Percentiles rank a stretch among this genome's conserved stretches.
phyloP scores from a whole-genome alignment of 2,888 invertebrate species.

The Piscicola geometra region DNA sequence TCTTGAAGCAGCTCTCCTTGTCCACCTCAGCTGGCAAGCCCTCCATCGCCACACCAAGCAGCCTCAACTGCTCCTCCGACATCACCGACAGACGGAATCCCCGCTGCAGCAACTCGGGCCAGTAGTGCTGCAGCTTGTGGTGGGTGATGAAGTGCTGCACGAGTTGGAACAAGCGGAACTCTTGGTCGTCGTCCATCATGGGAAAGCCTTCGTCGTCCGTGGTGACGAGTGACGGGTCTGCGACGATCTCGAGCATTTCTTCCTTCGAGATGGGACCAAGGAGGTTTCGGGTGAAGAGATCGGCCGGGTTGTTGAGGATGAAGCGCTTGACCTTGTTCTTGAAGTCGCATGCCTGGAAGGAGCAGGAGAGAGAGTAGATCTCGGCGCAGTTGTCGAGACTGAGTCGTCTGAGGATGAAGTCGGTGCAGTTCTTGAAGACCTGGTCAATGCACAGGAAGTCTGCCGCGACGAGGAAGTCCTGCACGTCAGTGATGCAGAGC shows the following conservation, averaged over 20 bases:
- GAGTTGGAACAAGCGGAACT: background rate
- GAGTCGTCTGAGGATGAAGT: conserved; percentile 13
- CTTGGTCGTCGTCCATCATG: background rate
- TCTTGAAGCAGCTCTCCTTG: background rate
- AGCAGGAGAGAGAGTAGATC: background rate
- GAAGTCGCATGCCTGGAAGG: conserved; percentile 3
- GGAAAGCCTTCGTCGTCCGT: conserved; percentile 6
- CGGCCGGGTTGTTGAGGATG: conserved; percentile 5
- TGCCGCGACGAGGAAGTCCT: conserved; percentile 10
- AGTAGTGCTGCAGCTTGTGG: background rate
- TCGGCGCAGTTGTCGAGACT: conserved; percentile 15
- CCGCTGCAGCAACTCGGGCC: background rate
- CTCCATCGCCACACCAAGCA: background rate
- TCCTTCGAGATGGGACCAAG: background rate
- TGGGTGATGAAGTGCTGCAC: background rate
- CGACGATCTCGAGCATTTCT: background rate
- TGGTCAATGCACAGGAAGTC: conserved; percentile 9
- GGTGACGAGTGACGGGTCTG: background rate
- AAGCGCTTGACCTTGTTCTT: conserved; percentile 8
- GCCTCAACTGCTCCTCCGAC: background rate
- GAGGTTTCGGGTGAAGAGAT: conserved; percentile 1
- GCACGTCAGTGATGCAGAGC: background rate
- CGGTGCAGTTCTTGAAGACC: conserved; percentile 8
- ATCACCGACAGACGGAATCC: background rate
- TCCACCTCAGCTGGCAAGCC: background rate